Percentiles rank a stretch among this genome's conserved stretches.
These are phyloP conservation scores for Conchocele bisecta DNA, from an alignment of 2,888 invertebrate genomes.

Conservation along the genomic window DNA sequence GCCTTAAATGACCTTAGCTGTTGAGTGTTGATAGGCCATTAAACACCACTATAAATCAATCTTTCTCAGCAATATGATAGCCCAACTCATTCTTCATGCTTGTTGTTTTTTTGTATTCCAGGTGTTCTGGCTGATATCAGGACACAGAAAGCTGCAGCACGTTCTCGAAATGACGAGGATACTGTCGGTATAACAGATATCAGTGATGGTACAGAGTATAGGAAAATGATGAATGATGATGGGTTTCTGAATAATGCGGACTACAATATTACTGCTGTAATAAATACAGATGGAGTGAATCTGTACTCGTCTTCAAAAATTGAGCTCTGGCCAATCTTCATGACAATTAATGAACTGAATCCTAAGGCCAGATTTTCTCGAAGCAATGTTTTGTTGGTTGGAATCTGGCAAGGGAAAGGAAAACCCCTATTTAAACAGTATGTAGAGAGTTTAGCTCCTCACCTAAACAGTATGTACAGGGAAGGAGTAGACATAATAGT, in stretches of 20 bases:
- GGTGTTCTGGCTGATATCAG: slow-evolving; percentile 17
- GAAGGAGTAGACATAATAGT: slow-evolving; percentile 25
- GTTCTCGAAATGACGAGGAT: slow-evolving; percentile 1
- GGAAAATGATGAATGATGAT: slow-evolving; percentile 14
- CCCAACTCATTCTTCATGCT: neutral
- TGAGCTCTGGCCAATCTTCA: slow-evolving; percentile 42
- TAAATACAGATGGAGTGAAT: slow-evolving; percentile 49
- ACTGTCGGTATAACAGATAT: slow-evolving; percentile 36
- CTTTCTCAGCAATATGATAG: neutral
- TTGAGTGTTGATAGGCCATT: too few species aligned
- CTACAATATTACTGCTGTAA: slow-evolving; percentile 30
- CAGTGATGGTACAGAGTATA: slow-evolving; percentile 32
- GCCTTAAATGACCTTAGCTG: too few species aligned
- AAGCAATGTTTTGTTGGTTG: slow-evolving; percentile 28
- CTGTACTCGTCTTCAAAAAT: slow-evolving; percentile 44
- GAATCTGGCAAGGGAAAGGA: slow-evolving; percentile 49
- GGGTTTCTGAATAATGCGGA: slow-evolving; percentile 10
- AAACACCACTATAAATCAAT: neutral
- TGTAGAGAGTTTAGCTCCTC: slow-evolving; percentile 11
- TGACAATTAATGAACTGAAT: slow-evolving; percentile 40
- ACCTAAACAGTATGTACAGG: slow-evolving; percentile 23
- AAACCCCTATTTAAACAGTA: slow-evolving; percentile 25
- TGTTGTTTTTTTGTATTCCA: slow-evolving; percentile 3
- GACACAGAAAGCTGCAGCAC: neutral
- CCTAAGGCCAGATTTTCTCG: slow-evolving; percentile 34